phyloP scores from a whole-genome alignment of 2,888 invertebrate species.

The Pyralis farinalis region DNA sequence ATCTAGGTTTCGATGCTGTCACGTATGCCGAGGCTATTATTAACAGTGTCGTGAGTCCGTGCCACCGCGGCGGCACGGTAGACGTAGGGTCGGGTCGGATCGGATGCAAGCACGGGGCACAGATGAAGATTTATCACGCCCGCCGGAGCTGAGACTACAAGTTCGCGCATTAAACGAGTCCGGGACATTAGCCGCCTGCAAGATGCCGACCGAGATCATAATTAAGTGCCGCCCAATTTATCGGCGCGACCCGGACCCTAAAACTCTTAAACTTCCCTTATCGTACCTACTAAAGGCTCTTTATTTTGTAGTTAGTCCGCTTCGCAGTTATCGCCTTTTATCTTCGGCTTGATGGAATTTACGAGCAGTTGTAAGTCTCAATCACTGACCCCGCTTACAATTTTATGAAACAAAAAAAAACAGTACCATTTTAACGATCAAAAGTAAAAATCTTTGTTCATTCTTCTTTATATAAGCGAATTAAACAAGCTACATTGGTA shows the following conservation, averaged over 20 bases:
- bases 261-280: constrained; percentile 78
- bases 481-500: constrained; percentile 25
- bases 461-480: constrained; percentile 1
- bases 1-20: neutral
- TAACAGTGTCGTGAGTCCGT: constrained; percentile 5
- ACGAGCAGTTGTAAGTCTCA: constrained; percentile 13
- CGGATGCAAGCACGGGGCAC: constrained; percentile 42
- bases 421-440: neutral
- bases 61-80: constrained; percentile 13
- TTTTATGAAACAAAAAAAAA: neutral
- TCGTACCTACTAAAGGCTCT: constrained; percentile 74
- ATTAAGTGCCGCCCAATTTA: constrained; percentile 81
- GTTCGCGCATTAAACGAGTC: constrained; percentile 80
- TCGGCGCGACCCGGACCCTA: constrained; percentile 74
- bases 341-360: constrained; percentile 42
- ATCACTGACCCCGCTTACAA: constrained; percentile 12
- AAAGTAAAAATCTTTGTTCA: neutral
- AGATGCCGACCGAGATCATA: constrained; percentile 81
- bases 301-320: constrained; percentile 76
- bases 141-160: constrained; percentile 74
- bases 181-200: constrained; percentile 79
- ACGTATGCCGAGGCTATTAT: constrained; percentile 6
- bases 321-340: constrained; percentile 67
- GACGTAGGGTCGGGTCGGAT: constrained; percentile 37
- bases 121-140: constrained; percentile 78